phyloP scores from a whole-genome alignment of 2,888 invertebrate genomes.

The Muschampia plurimacula region DNA sequence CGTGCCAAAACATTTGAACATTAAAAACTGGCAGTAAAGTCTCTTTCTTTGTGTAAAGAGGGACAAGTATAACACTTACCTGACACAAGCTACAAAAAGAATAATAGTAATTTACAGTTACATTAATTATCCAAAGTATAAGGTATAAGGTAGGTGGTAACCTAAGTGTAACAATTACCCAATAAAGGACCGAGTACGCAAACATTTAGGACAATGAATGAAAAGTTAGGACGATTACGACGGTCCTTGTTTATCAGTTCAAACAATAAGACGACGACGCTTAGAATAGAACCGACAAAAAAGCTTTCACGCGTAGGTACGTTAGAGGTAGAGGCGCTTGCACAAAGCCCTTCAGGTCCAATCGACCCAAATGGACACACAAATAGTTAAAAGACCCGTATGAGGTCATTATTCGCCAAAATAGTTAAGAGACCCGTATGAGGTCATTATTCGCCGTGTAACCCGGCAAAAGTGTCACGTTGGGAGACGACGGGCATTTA shows the following conservation, averaged over 20 bases:
- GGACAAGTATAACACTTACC: no score
- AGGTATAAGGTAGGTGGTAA: background rate
- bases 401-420: slow-evolving; percentile 80
- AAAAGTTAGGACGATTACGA: slow-evolving; percentile 2
- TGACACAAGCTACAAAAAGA: no score
- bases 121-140: background rate
- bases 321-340: slow-evolving; percentile 60
- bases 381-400: slow-evolving; percentile 74
- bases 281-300: slow-evolving; percentile 58
- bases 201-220: background rate
- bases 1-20: no score
- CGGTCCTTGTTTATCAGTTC: slow-evolving; percentile 11
- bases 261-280: slow-evolving; percentile 10
- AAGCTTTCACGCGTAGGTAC: slow-evolving; percentile 61
- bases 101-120: no score
- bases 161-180: background rate
- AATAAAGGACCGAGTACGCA: background rate
- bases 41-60: no score
- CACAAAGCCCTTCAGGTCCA: slow-evolving; percentile 76
- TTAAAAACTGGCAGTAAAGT: no score
- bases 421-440: slow-evolving; percentile 72
- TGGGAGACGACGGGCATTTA: slow-evolving; percentile 75
- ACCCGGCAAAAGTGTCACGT: slow-evolving; percentile 78
- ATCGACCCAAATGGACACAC: slow-evolving; percentile 83
- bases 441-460: slow-evolving; percentile 81